Percentiles rank a stretch among this genome's conserved stretches.
phyloP scores from a whole-genome alignment of 2,888 invertebrate species.

The Nysson spinosus region DNA sequence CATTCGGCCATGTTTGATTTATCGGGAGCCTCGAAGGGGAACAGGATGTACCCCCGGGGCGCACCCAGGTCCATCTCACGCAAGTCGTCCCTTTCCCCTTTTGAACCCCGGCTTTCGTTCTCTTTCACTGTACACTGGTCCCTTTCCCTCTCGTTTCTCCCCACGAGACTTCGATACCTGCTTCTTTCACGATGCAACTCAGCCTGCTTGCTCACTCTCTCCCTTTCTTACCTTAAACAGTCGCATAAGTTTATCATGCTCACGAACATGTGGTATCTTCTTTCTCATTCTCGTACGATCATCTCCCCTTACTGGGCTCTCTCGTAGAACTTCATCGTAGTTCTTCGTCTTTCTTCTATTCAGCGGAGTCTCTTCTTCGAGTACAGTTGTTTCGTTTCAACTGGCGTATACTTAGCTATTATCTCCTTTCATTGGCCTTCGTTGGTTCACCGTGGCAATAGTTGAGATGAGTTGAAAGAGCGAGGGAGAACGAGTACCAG shows the following conservation, averaged over 20 bases:
- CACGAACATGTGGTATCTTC: slow-evolving; percentile 41
- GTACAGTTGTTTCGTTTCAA: slow-evolving; percentile 46
- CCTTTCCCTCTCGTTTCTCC: slow-evolving; percentile 10
- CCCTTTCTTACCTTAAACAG: slow-evolving; percentile 2
- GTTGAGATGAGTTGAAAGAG: slow-evolving; percentile 15
- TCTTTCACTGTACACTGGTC: slow-evolving; percentile 11
- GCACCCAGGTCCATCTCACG: slow-evolving; percentile 61
- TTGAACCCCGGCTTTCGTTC: slow-evolving; percentile 5
- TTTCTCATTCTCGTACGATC: slow-evolving; percentile 15
- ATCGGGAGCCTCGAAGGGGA: slow-evolving; percentile 60
- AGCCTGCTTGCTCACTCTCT: slow-evolving; percentile 10
- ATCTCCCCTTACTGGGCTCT: slow-evolving; percentile 1
- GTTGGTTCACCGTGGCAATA: slow-evolving; percentile 53
- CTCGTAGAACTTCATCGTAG: slow-evolving; percentile 23
- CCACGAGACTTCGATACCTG: slow-evolving; percentile 8
- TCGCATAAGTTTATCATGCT: slow-evolving; percentile 50
- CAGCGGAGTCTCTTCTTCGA: slow-evolving; percentile 32
- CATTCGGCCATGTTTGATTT: slow-evolving; percentile 66
- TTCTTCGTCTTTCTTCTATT: slow-evolving; percentile 43
- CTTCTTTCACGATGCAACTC: slow-evolving; percentile 10
- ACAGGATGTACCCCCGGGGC: slow-evolving; percentile 64
- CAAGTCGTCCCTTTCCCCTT: slow-evolving; percentile 34
- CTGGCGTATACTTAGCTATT: slow-evolving; percentile 55
- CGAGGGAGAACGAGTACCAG: neutral
- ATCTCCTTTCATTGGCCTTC: slow-evolving; percentile 67